Evolutionary conservation across 2,113 vertebrate species (phyloP).

Genomic region (Chionis minor): DNA sequence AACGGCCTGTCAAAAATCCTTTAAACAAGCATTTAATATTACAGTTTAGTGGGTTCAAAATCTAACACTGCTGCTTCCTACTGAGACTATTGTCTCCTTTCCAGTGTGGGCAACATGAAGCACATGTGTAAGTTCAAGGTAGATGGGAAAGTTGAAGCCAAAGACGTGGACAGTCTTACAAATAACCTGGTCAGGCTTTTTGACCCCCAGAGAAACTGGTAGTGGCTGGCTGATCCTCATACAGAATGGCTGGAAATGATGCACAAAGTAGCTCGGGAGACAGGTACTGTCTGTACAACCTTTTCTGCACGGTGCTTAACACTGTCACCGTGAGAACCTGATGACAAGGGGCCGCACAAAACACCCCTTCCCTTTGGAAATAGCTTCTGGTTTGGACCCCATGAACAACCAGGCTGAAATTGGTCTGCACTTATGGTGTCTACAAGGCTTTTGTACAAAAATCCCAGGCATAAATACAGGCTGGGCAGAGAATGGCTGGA

Average conservation of each 20-base stretch:
- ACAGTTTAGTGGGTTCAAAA: background rate
- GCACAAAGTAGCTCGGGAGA: background rate
- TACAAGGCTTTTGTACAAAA: background rate
- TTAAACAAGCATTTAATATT: background rate
- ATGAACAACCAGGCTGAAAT: background rate
- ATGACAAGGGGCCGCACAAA: background rate
- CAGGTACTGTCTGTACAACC: too few relatives aligned
- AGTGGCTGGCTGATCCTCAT: background rate
- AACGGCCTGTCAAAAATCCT: background rate
- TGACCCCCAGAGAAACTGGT: background rate
- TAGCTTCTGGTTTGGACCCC: background rate
- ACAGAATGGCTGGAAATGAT: background rate
- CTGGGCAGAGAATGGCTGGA: too few relatives aligned
- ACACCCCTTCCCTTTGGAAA: background rate
- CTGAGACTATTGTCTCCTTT: background rate
- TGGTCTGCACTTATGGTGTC: background rate
- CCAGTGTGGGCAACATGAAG: background rate
- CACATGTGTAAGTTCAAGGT: background rate
- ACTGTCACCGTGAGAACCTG: fast-evolving
- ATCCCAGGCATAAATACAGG: too few relatives aligned
- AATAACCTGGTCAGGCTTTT: background rate
- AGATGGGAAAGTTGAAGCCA: background rate
- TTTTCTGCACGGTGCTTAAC: too few relatives aligned
- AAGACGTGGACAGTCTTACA: background rate
- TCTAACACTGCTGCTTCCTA: background rate